Evolutionary conservation across 2,113 vertebrate species (phyloP).

Genomic region (Lutjanus erythropterus): DNA sequence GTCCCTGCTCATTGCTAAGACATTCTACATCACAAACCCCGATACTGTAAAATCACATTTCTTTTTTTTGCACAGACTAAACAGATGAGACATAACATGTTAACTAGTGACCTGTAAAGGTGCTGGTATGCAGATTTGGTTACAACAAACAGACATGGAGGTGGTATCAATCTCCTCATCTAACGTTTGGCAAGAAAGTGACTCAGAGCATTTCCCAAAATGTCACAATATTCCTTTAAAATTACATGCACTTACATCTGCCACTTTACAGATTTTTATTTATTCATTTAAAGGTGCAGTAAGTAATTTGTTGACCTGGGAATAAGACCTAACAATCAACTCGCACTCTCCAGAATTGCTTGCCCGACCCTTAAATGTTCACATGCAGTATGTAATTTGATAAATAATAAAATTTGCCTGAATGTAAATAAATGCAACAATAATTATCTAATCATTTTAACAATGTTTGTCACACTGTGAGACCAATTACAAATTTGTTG

Average conservation of each 20-base stretch:
- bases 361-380: not conserved
- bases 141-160: too few relatives aligned
- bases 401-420: not conserved
- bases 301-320: too few relatives aligned
- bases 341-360: too few relatives aligned
- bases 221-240: too few relatives aligned
- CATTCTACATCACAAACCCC: too few relatives aligned
- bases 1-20: too few relatives aligned
- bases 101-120: too few relatives aligned
- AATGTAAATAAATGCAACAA: not conserved
- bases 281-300: not conserved
- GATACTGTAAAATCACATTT: too few relatives aligned
- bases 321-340: too few relatives aligned
- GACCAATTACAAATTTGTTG: not conserved
- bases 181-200: too few relatives aligned
- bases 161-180: too few relatives aligned
- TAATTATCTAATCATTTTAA: not conserved
- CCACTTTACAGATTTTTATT: not conserved
- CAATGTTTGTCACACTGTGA: not conserved
- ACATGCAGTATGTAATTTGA: not conserved
- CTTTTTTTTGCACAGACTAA: not conserved
- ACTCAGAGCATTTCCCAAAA: not conserved
- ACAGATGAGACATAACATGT: not conserved
- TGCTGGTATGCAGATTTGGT: too few relatives aligned
- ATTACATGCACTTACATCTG: not conserved